Evolutionary conservation across 2,113 vertebrate species (phyloP), one percentile per base, ranked within the genome.

Genomic region (Cnemophilus loriae): DNA sequence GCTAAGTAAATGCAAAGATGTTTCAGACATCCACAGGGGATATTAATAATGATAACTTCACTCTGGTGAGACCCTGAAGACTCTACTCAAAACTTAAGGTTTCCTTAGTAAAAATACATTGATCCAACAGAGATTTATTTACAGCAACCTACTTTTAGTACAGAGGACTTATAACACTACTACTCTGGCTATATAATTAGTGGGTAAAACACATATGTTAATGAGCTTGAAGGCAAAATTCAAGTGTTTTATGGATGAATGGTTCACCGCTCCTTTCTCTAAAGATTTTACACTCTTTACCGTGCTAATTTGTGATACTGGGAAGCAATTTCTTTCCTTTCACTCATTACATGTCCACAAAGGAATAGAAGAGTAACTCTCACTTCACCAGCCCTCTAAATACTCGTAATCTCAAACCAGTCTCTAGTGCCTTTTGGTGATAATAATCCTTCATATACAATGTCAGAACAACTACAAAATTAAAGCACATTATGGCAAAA

Each of bases 81-180:
- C 27, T 75, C 52, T 19, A 69, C 32, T 77, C 63, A 69, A 65
- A 94, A 90, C 13, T 70, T 79, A 35, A 75, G 23, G 16, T 59
- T 91, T 91, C 19, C 42, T 65, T 65, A 80, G 69, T 65, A 74
- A 84, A 91, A 95, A 74, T 41, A 91, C 4, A 69, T 42, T 49
- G 59, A 70, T 87, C 57, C 53, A 83, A 70, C 7, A 74, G 49
- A 90, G 53, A 65, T 91, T 82, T 95, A 96, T 93, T 94, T 95
- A 83, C 49, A 87, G 44, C 20, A 90, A 76, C 13, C 44, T 23
- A 61, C 27, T 87, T 79, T 18, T 39, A 44, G 32, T 56, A 60
- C 21, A 22, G 44, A 91, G 19, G 20, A 37, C 33, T 76, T 79
- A 7, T 14, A 93, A 57, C 21, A 56, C 52, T 50, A 16, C 80